Evolutionary conservation across 2,113 vertebrate genomes (phyloP).

Genomic region (Eleginops maclovinus): DNA sequence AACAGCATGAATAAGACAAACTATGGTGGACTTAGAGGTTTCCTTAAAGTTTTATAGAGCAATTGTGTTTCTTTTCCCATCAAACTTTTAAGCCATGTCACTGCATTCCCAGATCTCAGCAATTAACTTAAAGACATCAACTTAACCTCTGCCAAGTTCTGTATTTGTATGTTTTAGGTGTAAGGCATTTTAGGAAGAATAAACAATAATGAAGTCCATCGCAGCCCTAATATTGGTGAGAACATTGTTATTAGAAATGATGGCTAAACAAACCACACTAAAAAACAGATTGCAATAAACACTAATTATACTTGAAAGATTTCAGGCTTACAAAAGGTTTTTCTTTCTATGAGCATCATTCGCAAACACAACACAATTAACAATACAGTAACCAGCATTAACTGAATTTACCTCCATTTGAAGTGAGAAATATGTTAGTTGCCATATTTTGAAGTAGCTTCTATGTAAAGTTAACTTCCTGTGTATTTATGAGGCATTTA

Average conservation of each 20-base stretch:
- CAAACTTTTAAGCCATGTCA: background rate
- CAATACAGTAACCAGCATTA: conserved; percentile 14
- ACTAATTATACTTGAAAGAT: background rate
- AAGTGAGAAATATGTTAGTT: background rate
- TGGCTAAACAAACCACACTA: background rate
- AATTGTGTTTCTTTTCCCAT: background rate
- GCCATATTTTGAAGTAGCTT: conserved; percentile 17
- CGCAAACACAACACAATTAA: no score
- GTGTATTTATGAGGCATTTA: background rate
- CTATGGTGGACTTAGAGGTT: background rate
- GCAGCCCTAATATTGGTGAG: background rate
- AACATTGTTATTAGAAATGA: background rate
- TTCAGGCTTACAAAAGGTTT: no score
- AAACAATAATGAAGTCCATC: no score
- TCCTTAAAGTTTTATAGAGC: background rate
- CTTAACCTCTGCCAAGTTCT: background rate
- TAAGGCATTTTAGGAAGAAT: no score
- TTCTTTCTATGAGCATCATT: no score
- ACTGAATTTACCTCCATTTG: background rate
- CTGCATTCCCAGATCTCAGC: background rate
- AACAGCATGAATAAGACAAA: background rate
- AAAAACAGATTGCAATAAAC: background rate
- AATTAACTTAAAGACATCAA: background rate
- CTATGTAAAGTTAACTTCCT: background rate
- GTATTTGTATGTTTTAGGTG: no score